Conservation (phyloP, 1,140 invertebrate genomes). For the Lordiphosa mommai region DNA sequence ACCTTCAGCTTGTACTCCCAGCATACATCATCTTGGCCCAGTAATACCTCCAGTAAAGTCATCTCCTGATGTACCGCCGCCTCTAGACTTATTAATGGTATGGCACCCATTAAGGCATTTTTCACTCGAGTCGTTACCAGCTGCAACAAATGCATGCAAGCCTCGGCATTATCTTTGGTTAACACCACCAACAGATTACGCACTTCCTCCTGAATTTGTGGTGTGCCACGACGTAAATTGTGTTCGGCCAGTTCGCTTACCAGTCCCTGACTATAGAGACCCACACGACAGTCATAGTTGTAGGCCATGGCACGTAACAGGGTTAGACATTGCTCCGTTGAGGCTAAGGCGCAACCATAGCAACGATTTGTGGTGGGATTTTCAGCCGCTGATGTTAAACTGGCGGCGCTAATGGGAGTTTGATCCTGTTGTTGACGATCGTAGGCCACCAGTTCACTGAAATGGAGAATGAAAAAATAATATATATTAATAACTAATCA, state of each 20-base stretch:
- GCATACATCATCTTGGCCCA: slow-evolving; percentile 95
- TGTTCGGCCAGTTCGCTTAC: slow-evolving; percentile 94
- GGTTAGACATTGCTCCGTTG: slow-evolving; percentile 96
- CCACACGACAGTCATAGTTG: slow-evolving; percentile 87
- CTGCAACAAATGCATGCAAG: slow-evolving; percentile 91
- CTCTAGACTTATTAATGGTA: slow-evolving; percentile 85
- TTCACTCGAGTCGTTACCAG: slow-evolving; percentile 91
- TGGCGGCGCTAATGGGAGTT: slow-evolving; percentile 38
- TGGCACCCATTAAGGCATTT: slow-evolving; percentile 84
- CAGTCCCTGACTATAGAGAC: slow-evolving; percentile 91
- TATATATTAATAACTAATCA: too few species aligned
- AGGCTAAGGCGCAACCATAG: slow-evolving; percentile 92
- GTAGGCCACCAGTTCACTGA: slow-evolving; percentile 92
- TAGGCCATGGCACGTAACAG: slow-evolving; percentile 94
- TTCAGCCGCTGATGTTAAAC: slow-evolving; percentile 17
- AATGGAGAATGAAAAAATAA: slow-evolving; percentile 23
- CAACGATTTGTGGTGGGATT: slow-evolving; percentile 82
- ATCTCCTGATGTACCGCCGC: slow-evolving; percentile 92
- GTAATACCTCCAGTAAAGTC: slow-evolving; percentile 90
- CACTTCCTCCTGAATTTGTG: slow-evolving; percentile 92
- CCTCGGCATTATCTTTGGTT: slow-evolving; percentile 93
- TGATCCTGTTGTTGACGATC: slow-evolving; percentile 89
- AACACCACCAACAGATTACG: slow-evolving; percentile 92
- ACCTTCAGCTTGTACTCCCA: slow-evolving; percentile 96
- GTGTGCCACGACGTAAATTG: slow-evolving; percentile 90